Evolutionary conservation across 2,888 invertebrate species (phyloP), one percentile per base, ranked within the genome.

Genomic region (Seira musarum): DNA sequence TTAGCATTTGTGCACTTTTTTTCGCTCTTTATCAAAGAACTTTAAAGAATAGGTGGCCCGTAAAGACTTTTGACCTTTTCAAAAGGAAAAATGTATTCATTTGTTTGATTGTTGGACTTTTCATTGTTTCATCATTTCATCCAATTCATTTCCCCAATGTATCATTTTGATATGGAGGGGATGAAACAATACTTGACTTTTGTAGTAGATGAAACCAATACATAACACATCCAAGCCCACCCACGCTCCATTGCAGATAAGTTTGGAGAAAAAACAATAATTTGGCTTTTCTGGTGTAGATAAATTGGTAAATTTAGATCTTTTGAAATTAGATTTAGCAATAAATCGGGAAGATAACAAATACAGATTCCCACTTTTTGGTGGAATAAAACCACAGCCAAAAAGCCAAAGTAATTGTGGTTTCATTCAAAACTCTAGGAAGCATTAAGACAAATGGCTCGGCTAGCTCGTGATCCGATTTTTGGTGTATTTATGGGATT

Each of bases 51-150:
- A 63, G 46, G 25, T 61, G 46, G 22, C 17, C 49, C 24, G 24
- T 63, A 15, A 71, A 70, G 64, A 79, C 49, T 66, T 78, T 80
- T 78, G 75, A 74, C 80, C 67, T 74, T 83, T 79, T 81, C 67
- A 25, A 67, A 63, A 53, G 73, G 67, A 13, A 40, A 40, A 40
- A 40, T 40, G 40, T 67, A 13, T n/a, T n/a, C n/a, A n/a, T n/a
- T n/a, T n/a, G n/a, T 6, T 22, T 24, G 10, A 2, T 22, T 40
- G 61, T 75, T 71, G 71, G 70, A 77, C 77, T 71, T 78, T 35
- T 77, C 40, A 40, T 40, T 40, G 40, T 40, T 40, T 40, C 40
- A 40, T 40, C 40, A 40, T 40, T 40, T 40, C 40, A 40, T 40
- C 40, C 40, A 40, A 6, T 40, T 40, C 40, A 40, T 13, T 40